Base-by-base conservation (phyloP, 2,113 vertebrate species). In the Propithecus coquereli region DNA sequence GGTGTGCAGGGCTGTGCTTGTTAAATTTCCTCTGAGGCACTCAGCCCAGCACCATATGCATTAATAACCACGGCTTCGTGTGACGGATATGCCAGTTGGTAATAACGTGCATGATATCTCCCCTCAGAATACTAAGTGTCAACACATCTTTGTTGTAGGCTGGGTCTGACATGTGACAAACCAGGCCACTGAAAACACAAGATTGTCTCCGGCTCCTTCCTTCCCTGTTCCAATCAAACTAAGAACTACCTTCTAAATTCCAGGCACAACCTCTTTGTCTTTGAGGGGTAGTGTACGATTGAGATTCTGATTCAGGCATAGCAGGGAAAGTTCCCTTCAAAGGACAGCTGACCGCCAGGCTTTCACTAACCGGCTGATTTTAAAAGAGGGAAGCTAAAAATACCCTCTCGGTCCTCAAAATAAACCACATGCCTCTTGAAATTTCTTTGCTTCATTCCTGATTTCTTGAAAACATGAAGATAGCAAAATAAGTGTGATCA, bases 371-470 rank as follows among this genome's bases (percentile, higher is more conserved):
- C 54, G 70, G 30, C 25, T 87, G 45, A 84, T 90, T 87, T 92
- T 90, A 90, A 97, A 97, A 92, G 59, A 96, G 32, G 76, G 79
- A 84, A 81, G 80, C 92, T 94, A 95, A 97, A 96, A 97, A 89
- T 94, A 96, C 30, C 68, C 16, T 88, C 34, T 70, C 16, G 40
- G 40, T 84, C 73, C 87, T 91, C 25, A 16, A 94, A 87, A 93
- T 66, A 85, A 96, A 93, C 96, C 82, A 83, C 18, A 70, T 4
- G 66, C 71, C 22, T 90, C 92, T 79, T 50, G 18, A 95, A 94
- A 93, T 87, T 68, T 90, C 74, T 94, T 91, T 52, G 50, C 68
- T 90, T 92, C 65, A 71, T 71, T 92, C 32, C 84, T 87, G 45
- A 89, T 80, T 97, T 96, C 93, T 76, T 83, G 54, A 93, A 97